Evolutionary conservation across 2,888 invertebrate species (phyloP).

Genomic region (Synergus itoensis): DNA sequence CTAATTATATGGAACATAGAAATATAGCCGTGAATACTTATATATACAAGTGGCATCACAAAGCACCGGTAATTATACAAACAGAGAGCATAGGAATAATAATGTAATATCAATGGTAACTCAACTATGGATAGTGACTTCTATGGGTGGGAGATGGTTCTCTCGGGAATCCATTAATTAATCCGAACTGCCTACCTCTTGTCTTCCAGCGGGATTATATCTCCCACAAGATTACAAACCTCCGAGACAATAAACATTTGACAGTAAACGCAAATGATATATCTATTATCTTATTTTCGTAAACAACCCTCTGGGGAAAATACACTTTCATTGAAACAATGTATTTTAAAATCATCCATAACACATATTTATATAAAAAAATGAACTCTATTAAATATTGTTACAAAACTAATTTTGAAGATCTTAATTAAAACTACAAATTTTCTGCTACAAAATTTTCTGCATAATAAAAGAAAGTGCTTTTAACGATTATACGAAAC

Average conservation of each 20-base stretch:
- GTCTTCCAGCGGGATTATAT: constrained; percentile 58
- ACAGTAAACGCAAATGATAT: constrained; percentile 51
- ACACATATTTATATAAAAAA: not conserved
- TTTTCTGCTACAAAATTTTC: not conserved
- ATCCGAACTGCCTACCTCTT: constrained; percentile 57
- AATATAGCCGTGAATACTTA: not conserved
- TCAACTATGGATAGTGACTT: constrained; percentile 37
- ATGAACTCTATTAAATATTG: no score
- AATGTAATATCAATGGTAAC: constrained; percentile 21
- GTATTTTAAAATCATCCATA: not conserved
- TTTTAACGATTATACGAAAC: not conserved
- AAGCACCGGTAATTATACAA: constrained; percentile 15
- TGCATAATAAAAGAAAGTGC: not conserved
- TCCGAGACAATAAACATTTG: constrained; percentile 54
- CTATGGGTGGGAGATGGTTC: constrained; percentile 27
- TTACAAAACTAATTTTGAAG: not conserved
- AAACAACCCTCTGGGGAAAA: constrained; percentile 47
- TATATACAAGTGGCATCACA: not conserved
- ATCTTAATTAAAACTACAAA: not conserved
- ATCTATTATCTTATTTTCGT: constrained; percentile 41
- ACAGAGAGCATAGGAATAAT: constrained; percentile 34
- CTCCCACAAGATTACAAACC: constrained; percentile 55
- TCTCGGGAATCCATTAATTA: constrained; percentile 59
- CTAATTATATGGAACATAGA: no score
- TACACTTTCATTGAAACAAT: not conserved